A percentile compares a stretch with the other conserved stretches of the same genome.
Evolutionary conservation across 2,888 invertebrate species (phyloP).

Genomic region (Salpingus planirostris): DNA sequence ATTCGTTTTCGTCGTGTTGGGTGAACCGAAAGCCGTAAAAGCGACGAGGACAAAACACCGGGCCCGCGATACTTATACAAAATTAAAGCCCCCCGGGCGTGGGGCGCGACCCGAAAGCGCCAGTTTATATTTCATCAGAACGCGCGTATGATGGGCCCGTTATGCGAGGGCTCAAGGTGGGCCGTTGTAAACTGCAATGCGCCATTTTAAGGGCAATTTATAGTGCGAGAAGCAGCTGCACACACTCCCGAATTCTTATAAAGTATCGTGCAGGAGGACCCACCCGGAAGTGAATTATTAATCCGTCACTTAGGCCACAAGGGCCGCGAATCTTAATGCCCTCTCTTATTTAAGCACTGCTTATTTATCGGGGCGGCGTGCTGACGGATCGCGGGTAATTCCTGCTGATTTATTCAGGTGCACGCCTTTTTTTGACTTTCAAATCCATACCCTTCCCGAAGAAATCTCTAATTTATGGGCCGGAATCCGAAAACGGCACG

Average conservation of each 20-base stretch:
- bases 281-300: slow-evolving; percentile 24
- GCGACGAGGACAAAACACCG: too few species aligned
- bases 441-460: neutral
- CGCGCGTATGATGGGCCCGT: slow-evolving; percentile 3
- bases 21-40: too few species aligned
- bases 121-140: slow-evolving; percentile 9
- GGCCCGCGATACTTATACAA: slow-evolving; percentile 10
- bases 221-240: slow-evolving; percentile 23
- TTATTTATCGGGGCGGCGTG: neutral
- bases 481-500: slow-evolving; percentile 6
- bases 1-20: too few species aligned
- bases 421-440: slow-evolving; percentile 10
- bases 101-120: slow-evolving; percentile 5
- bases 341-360: slow-evolving; percentile 5
- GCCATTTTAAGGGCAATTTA: slow-evolving; percentile 23
- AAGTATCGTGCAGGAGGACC: too few species aligned
- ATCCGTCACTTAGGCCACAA: slow-evolving; percentile 18
- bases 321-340: slow-evolving; percentile 3
- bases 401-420: slow-evolving; percentile 8
- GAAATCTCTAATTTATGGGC: slow-evolving; percentile 4
- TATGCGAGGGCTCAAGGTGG: slow-evolving; percentile 19
- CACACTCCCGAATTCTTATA: slow-evolving; percentile 21
- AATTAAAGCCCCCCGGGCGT: slow-evolving; percentile 10
- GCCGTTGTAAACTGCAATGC: slow-evolving; percentile 21
- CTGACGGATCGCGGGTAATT: too few species aligned